phyloP scores from a whole-genome alignment of 2,113 vertebrate species.

The Sinocyclocheilus maitianheensis region DNA sequence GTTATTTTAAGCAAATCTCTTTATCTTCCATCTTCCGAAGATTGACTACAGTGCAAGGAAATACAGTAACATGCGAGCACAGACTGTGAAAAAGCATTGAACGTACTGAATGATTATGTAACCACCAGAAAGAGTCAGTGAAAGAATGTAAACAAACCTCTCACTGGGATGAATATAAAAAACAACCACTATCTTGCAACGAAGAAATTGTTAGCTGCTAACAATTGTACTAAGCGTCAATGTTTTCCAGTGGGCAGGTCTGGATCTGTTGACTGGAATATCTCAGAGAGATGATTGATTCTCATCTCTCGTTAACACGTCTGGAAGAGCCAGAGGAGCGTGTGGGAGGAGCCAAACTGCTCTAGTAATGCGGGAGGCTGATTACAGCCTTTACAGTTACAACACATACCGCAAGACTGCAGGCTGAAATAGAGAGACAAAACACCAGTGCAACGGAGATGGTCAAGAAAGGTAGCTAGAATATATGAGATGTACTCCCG shows the following conservation, averaged over 20 bases:
- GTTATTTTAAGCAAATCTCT: not conserved
- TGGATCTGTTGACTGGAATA: not conserved
- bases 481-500: not conserved
- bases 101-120: not conserved
- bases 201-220: not conserved
- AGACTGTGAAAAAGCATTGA: not conserved
- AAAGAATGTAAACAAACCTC: not conserved
- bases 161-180: not conserved
- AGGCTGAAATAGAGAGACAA: slow-evolving; percentile 13
- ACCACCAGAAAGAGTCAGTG: not conserved
- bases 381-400: slow-evolving; percentile 14
- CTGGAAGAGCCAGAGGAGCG: slow-evolving; percentile 3
- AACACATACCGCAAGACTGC: not conserved
- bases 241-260: slow-evolving; percentile 19
- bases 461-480: not conserved
- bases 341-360: slow-evolving; percentile 11
- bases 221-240: not conserved
- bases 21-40: not conserved
- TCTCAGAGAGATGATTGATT: slow-evolving; percentile 11
- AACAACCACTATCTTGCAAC: not conserved
- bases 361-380: not conserved
- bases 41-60: not conserved
- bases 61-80: not conserved
- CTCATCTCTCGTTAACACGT: too few species aligned
- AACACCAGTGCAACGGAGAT: not conserved